phyloP scores from a whole-genome alignment of 2,888 invertebrate species.

The Cryptus viduatorius region DNA sequence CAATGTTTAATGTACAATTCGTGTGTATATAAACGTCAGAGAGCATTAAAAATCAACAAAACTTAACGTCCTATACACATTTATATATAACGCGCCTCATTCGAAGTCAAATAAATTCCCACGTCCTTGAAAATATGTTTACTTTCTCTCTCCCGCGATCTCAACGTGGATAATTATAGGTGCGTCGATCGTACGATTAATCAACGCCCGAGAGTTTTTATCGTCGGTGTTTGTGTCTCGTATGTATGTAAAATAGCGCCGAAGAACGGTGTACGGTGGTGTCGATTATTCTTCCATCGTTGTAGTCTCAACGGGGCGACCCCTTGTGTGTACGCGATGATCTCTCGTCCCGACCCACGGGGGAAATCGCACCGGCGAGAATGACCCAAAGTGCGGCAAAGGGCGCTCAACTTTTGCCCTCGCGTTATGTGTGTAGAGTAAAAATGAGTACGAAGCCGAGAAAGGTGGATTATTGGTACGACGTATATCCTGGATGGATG shows the following conservation, averaged over 20 bases:
- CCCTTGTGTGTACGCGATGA: not conserved
- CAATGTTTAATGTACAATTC: conserved; percentile 36
- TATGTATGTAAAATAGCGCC: not conserved
- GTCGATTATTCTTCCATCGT: conserved; percentile 9
- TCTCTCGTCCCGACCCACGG: not conserved
- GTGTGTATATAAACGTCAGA: not conserved
- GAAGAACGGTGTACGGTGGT: not conserved
- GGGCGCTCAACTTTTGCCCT: conserved; percentile 12
- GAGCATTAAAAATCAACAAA: not conserved
- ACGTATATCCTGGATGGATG: conserved; percentile 57
- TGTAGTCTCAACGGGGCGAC: not conserved
- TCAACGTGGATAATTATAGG: conserved; percentile 53
- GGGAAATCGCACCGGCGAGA: not conserved
- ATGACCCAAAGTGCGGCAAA: conserved; percentile 29
- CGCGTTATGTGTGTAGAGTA: conserved; percentile 9
- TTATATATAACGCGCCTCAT: conserved; percentile 3
- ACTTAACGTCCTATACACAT: not conserved
- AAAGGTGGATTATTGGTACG: conserved; percentile 43
- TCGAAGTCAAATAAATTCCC: conserved; percentile 59
- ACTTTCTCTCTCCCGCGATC: conserved; percentile 67
- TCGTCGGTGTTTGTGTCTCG: not conserved
- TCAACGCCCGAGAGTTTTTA: conserved; percentile 15
- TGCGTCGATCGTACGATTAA: conserved; percentile 46
- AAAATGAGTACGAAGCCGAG: conserved; percentile 18
- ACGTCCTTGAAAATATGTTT: conserved; percentile 70